These are phyloP conservation scores for Propithecus perrieri DNA, from an alignment of 2,797 vertebrate species.

Conservation along the genomic window DNA sequence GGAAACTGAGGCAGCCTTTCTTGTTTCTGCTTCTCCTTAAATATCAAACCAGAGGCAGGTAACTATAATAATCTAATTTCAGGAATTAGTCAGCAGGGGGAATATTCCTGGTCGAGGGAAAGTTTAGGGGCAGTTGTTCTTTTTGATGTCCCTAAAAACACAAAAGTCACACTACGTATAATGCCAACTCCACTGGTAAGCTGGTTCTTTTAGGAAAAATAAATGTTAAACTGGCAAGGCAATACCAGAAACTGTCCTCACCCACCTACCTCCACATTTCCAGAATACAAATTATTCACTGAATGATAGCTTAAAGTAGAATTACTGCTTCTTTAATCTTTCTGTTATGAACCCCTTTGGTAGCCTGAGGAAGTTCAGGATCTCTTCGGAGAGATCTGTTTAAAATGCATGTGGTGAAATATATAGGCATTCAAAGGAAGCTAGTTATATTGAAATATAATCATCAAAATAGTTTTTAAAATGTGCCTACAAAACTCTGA, in stretches of 20 bases:
- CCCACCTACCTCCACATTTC: background rate
- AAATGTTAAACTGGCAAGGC: background rate
- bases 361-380: background rate
- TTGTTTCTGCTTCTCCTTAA: background rate
- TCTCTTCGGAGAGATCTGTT: background rate
- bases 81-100: background rate
- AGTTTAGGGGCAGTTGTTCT: background rate
- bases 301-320: background rate
- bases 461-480: background rate
- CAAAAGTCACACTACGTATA: background rate
- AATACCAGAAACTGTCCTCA: background rate
- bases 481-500: background rate
- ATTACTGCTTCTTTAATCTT: background rate
- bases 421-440: background rate
- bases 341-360: background rate
- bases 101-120: background rate
- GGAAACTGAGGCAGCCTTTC: background rate
- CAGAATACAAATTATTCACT: constrained; percentile 30
- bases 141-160: background rate
- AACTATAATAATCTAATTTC: background rate
- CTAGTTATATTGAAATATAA: background rate
- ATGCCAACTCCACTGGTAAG: background rate
- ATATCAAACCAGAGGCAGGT: background rate
- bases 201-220: constrained; percentile 1
- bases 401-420: background rate